These are phyloP conservation scores for Galeopsomyia nigrocyanea DNA, from an alignment of 2,888 invertebrate species.

Conservation along the genomic window DNA sequence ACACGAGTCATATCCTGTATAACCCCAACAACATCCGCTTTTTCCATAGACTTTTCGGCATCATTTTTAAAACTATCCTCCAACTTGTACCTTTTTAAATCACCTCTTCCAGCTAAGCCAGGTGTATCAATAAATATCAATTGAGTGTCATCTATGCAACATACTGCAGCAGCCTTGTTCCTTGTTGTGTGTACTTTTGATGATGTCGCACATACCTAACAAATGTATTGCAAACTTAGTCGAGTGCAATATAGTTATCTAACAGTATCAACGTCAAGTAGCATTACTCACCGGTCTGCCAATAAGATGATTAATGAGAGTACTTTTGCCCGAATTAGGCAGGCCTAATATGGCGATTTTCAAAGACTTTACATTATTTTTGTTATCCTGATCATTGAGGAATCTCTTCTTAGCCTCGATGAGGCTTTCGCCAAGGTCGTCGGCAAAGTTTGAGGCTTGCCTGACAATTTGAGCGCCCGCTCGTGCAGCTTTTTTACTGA, in stretches of 20 bases:
- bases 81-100: constrained; percentile 76
- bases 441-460: constrained; percentile 41
- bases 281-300: constrained; percentile 77
- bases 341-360: constrained; percentile 85
- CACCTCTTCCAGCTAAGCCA: constrained; percentile 82
- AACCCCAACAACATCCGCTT: constrained; percentile 87
- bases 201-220: constrained; percentile 90
- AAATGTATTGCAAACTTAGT: constrained; percentile 16
- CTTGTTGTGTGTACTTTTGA: constrained; percentile 93
- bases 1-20: constrained; percentile 86
- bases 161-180: constrained; percentile 79
- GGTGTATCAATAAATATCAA: constrained; percentile 95
- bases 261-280: neutral
- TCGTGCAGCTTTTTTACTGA: constrained; percentile 26
- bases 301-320: constrained; percentile 88
- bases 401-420: constrained; percentile 40
- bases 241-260: constrained; percentile 18
- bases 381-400: constrained; percentile 40
- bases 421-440: constrained; percentile 42
- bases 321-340: constrained; percentile 97
- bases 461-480: constrained; percentile 29
- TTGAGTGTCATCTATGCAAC: constrained; percentile 83
- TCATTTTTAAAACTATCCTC: constrained; percentile 73
- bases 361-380: constrained; percentile 48
- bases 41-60: constrained; percentile 74